Evolutionary conservation across 2,888 invertebrate species (phyloP).

Genomic region (Cylindroiulus punctatus): DNA sequence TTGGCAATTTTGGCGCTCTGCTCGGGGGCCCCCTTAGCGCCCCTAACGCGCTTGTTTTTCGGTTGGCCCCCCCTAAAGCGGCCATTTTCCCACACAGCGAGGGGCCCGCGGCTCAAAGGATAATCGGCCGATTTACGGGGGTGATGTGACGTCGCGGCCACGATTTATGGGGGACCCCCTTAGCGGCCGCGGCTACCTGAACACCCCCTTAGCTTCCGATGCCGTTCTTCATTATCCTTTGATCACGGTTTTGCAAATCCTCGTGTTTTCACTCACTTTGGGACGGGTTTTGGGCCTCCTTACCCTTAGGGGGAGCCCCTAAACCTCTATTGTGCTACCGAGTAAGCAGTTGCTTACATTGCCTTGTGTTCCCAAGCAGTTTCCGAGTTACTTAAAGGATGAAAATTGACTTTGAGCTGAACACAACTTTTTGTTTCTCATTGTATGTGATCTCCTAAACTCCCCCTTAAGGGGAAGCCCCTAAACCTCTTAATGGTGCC

Average conservation of each 20-base stretch:
- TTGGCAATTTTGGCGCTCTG: too few species aligned
- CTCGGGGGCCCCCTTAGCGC: background rate
- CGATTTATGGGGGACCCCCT: conserved; percentile 51
- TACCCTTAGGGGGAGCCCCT: background rate
- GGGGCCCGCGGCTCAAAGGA: conserved; percentile 44
- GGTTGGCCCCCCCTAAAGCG: conserved; percentile 5
- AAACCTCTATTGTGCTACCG: too few species aligned
- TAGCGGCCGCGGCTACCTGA: conserved; percentile 13
- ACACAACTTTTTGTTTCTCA: too few species aligned
- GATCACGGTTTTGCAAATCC: background rate
- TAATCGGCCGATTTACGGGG: conserved; percentile 28
- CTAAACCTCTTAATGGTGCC: too few species aligned
- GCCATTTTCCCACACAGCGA: conserved; percentile 50
- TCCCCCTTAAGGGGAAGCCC: too few species aligned
- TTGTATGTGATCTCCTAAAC: too few species aligned
- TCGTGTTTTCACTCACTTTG: too few species aligned
- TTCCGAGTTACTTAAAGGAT: background rate
- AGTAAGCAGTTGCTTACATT: background rate
- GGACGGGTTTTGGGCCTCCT: too few species aligned
- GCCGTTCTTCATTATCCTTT: background rate
- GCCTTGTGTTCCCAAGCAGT: background rate
- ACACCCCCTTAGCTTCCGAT: background rate
- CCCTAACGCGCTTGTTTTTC: conserved; percentile 36
- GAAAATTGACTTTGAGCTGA: too few species aligned
- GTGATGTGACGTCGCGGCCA: background rate